Base-by-base conservation (phyloP, 2,888 invertebrate species). In the Theodoxus fluviatilis region DNA sequence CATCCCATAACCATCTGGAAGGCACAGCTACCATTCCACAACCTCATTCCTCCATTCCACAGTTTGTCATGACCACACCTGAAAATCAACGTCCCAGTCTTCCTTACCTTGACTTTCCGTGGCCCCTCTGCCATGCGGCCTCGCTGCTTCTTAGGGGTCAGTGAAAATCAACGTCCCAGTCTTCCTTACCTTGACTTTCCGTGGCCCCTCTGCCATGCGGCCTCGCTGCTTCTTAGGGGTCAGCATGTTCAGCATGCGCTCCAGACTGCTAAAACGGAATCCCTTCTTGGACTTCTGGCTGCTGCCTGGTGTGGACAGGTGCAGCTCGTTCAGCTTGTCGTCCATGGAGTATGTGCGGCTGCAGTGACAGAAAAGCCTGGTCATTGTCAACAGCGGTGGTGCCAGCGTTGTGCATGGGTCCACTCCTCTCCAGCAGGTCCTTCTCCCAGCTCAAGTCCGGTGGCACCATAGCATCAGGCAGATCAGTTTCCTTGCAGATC, bases 191-290 rank as follows among this genome's bases (percentile, higher is more conserved):
- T 86, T 88, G 22, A 86, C 87, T 76, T 86, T 85, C 57, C 87
- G 80, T 4, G 88, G 87, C 25, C 82, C 84, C 59, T 83, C 83
- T 40, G 76, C 73, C 3, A 80, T 75, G 1, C 80, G 77, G 12
- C 77, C 80, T 59, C 75, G 83, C 72, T 88, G 83, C 77, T 88
- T 88, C 72, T 90, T 89, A 0, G 93, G 93, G 1, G 93, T 93
- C 49, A 94, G 87, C 81, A 93, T 91, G 76, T 90, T 90, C 76
- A 91, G 89, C 75, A 94, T 90, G 71, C 92, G 89, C 85, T 93
- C 93, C 70, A 93, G 89, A 79, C 91, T 91, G 49, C 92, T 92
- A 83, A 92, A 90, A 71, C 93, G 89, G 0, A 84, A 80, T 2
- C 78, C 80, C 80, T 91, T 91, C 69, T 90, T 88, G 2, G 76